These are phyloP conservation scores for Mesorhabditis belari DNA, from an alignment of 2,888 invertebrate genomes.

Conservation along the genomic window DNA sequence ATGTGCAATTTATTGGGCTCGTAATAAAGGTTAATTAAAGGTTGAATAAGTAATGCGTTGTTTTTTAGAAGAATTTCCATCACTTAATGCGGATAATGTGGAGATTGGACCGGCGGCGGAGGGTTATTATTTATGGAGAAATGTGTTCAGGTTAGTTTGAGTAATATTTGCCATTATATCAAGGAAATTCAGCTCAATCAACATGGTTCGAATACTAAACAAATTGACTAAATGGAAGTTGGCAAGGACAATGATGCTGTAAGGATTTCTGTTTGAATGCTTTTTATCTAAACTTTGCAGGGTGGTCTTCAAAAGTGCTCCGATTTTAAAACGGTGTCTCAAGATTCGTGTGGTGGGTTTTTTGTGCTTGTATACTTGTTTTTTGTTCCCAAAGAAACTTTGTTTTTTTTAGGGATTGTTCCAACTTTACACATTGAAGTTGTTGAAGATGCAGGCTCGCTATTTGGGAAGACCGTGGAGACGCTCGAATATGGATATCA, in stretches of 20 bases:
- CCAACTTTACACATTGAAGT: constrained; percentile 92
- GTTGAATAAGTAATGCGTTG: neutral
- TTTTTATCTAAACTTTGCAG: no score
- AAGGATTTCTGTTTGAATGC: no score
- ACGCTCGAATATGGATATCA: constrained; percentile 97
- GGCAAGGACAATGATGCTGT: constrained; percentile 80
- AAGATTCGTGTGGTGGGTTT: constrained; percentile 63
- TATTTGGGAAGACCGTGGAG: constrained; percentile 98
- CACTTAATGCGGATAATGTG: constrained; percentile 46
- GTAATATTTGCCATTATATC: constrained; percentile 69
- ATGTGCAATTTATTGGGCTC: constrained; percentile 41
- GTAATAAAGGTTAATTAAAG: constrained; percentile 29
- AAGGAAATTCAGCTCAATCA: constrained; percentile 77
- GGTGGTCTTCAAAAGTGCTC: constrained; percentile 99
- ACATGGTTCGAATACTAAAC: constrained; percentile 86
- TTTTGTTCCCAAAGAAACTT: constrained; percentile 1
- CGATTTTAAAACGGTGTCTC: constrained; percentile 88
- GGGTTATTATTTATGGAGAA: constrained; percentile 84
- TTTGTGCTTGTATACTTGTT: neutral
- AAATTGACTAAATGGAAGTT: constrained; percentile 99
- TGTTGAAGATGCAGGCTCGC: constrained; percentile 98
- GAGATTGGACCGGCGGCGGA: constrained; percentile 21
- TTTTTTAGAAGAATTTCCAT: constrained; percentile 47
- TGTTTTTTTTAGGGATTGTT: constrained; percentile 62
- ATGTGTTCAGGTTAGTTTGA: constrained; percentile 70